A percentile compares a stretch with the other conserved stretches of the same genome.
These are phyloP conservation scores for Sceloporus undulatus DNA, from an alignment of 2,113 vertebrate genomes.

Conservation along the genomic window DNA sequence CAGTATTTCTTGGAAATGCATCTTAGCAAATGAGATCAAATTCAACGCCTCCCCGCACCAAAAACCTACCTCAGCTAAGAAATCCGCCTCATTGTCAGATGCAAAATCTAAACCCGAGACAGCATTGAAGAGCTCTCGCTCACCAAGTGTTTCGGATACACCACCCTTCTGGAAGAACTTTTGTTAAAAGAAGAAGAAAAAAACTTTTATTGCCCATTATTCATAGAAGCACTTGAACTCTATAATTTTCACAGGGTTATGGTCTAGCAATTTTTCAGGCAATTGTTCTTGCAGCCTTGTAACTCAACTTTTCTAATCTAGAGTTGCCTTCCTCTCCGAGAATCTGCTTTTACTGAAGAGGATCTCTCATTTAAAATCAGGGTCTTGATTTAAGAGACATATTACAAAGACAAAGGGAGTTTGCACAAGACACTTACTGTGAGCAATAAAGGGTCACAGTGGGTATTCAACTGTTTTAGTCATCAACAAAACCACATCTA, in stretches of 20 bases:
- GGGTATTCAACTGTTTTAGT: neutral
- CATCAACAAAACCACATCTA: neutral
- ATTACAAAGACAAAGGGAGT: neutral
- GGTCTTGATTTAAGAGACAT: neutral
- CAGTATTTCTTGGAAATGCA: neutral
- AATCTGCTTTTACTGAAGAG: neutral
- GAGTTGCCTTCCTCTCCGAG: neutral
- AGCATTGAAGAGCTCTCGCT: slow-evolving; percentile 92
- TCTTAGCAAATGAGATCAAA: neutral
- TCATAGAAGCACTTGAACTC: neutral
- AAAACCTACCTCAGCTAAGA: slow-evolving; percentile 86
- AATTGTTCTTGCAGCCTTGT: neutral
- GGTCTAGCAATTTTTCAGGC: neutral
- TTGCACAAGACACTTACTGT: neutral
- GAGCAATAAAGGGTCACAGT: neutral
- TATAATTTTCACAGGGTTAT: neutral
- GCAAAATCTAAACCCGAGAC: slow-evolving; percentile 89
- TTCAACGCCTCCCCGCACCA: neutral
- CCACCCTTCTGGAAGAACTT: slow-evolving; percentile 96
- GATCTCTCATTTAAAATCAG: neutral
- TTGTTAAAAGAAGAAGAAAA: slow-evolving; percentile 32
- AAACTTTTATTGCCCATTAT: neutral
- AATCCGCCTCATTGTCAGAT: slow-evolving; percentile 90
- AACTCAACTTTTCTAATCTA: no score
- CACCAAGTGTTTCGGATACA: slow-evolving; percentile 85